Evolutionary conservation across 2,797 vertebrate species (phyloP).

Genomic region (Cryptoprocta ferox): DNA sequence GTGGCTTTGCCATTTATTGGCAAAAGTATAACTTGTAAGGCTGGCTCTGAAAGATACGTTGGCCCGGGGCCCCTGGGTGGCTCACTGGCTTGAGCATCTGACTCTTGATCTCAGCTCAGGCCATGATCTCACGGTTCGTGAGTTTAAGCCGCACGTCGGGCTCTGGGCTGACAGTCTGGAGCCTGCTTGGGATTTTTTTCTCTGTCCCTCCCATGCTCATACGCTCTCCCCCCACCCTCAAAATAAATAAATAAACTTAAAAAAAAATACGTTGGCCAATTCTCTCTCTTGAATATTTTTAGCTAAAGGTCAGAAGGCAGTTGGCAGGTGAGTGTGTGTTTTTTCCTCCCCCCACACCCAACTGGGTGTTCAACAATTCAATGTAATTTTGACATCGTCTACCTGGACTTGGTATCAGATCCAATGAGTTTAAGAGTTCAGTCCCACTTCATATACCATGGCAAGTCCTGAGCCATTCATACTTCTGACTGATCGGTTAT

Average conservation of each 20-base stretch:
- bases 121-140: too few species aligned
- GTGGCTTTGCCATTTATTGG: too few species aligned
- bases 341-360: not conserved
- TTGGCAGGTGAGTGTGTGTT: not conserved
- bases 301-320: not conserved
- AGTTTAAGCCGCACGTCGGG: too few species aligned
- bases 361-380: not conserved
- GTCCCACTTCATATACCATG: not conserved
- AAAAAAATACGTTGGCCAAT: not conserved
- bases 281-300: not conserved
- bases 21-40: not conserved
- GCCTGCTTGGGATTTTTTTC: too few species aligned
- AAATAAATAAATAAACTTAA: too few species aligned
- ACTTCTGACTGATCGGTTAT: not conserved
- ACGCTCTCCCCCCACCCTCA: accelerated
- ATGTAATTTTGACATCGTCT: not conserved
- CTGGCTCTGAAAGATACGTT: not conserved
- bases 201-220: too few species aligned
- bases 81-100: too few species aligned
- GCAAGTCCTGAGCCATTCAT: not conserved
- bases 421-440: not conserved
- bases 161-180: too few species aligned
- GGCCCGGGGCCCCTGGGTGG: not conserved
- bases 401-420: not conserved
- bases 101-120: too few species aligned